Percentiles rank a stretch among this genome's conserved stretches.
Conservation (phyloP, 2,797 vertebrate species). For the Ambastaia sidthimunki region DNA sequence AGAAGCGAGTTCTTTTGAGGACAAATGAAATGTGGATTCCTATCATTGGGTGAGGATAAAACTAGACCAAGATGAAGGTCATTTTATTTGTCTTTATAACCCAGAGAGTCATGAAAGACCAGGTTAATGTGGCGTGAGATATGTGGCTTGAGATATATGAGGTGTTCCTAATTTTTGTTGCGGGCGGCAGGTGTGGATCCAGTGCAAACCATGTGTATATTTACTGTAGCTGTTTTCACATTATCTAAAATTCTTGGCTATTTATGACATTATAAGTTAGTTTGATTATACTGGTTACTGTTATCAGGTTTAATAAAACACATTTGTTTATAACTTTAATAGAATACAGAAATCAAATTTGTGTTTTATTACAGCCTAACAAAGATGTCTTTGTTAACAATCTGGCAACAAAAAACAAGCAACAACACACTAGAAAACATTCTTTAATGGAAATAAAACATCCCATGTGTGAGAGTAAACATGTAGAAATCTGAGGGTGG, state of each 20-base stretch:
- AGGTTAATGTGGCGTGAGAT: constrained; percentile 76
- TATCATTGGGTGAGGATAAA: constrained; percentile 48
- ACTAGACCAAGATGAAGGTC: constrained; percentile 52
- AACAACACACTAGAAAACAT: neutral
- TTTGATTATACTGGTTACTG: neutral
- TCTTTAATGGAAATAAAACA: constrained; percentile 21
- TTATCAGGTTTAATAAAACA: neutral
- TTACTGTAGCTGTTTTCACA: neutral
- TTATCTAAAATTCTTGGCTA: neutral
- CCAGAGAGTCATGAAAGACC: constrained; percentile 55
- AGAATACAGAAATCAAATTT: neutral
- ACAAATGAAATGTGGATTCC: constrained; percentile 26
- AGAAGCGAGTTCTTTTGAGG: constrained; percentile 13
- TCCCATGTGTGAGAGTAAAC: constrained; percentile 30
- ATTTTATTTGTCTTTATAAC: constrained; percentile 63
- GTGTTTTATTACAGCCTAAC: neutral
- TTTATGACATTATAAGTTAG: too few species aligned
- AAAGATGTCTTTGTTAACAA: neutral
- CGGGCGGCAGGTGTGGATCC: constrained; percentile 43
- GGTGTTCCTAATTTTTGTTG: neutral
- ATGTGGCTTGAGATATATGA: constrained; percentile 23
- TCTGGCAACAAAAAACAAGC: constrained; percentile 11
- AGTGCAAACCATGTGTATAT: constrained; percentile 22
- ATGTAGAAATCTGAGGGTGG: neutral
- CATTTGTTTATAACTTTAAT: constrained; percentile 1